Conservation (phyloP, 1,140 invertebrate genomes). For the Lucilia cuprina region DNA sequence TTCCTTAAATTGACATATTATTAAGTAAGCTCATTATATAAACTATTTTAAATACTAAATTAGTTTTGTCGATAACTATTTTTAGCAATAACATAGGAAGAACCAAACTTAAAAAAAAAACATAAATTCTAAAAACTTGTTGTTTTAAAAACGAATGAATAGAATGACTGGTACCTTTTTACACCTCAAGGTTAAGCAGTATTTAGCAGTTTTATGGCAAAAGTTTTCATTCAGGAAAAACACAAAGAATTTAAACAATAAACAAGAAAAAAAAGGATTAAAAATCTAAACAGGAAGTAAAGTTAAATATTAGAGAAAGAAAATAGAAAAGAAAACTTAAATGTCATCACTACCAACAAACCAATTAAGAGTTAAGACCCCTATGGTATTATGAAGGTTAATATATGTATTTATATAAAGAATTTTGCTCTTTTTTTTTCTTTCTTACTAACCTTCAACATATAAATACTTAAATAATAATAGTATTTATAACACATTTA, state of each 20-base stretch:
- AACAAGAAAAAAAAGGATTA: no score
- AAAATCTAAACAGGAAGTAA: no score
- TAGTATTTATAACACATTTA: no score
- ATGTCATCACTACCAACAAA: no score
- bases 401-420: no score
- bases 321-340: no score
- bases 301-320: no score
- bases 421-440: no score
- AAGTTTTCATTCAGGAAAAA: neutral
- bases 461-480: neutral
- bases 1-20: no score
- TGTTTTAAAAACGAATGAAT: neutral
- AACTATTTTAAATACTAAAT: neutral
- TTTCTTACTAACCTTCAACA: neutral
- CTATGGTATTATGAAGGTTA: no score
- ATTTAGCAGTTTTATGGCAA: neutral
- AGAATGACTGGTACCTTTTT: neutral
- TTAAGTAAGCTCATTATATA: no score
- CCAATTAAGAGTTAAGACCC: no score
- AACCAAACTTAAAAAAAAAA: neutral
- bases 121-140: neutral
- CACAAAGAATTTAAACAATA: neutral
- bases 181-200: neutral
- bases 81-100: neutral
- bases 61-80: slow-evolving; percentile 3